Evolutionary conservation across 2,888 invertebrate genomes (phyloP), one percentile per base, ranked within the genome.

Genomic region (Cheilosia soror): DNA sequence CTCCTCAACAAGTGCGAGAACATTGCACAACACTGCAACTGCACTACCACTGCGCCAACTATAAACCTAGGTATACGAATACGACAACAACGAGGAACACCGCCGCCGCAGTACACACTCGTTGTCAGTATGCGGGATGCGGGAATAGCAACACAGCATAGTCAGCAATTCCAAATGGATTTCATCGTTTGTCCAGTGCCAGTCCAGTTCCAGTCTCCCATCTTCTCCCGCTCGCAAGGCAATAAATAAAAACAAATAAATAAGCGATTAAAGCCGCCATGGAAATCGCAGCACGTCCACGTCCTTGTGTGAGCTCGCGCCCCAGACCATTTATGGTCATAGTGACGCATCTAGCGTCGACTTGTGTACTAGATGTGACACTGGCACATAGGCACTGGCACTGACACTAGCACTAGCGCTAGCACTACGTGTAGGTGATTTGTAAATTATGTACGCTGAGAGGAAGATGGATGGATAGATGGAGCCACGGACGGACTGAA

Each of bases 171-270:
- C 7, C 63, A 60, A 75, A 75, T 65, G 55, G 63, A 75, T 55
- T 63, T 33, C 63, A 63, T 44, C 44, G 49, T 62, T 13, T 60
- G 42, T 47, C 75, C 55, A 65, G 33, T 31, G 37, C 29, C 31
- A 29, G 29, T 25, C 15, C 55, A 31, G 51, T 29, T 40, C 15
- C 44, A 51, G 40, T 40, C 15, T 37, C 47, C 27, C 20, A 33
- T 27, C 25, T 33, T 57, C 37, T 15, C 53, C 62, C 68, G 51
- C 40, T 66, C 71, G 65, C 71, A 40, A 29, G 68, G 71, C 55
- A 81, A 81, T 85, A 85, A 85, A 81, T 81, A 85, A 81, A 85
- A 81, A 85, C 85, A 85, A 85, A 85, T 85, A 85, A 85, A 85
- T 81, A 85, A 85, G 81, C 85, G 76, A 85, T 85, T 81, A 85